Evolutionary conservation across 2,113 vertebrate species (phyloP).

Genomic region (Trematomus loennbergii): DNA sequence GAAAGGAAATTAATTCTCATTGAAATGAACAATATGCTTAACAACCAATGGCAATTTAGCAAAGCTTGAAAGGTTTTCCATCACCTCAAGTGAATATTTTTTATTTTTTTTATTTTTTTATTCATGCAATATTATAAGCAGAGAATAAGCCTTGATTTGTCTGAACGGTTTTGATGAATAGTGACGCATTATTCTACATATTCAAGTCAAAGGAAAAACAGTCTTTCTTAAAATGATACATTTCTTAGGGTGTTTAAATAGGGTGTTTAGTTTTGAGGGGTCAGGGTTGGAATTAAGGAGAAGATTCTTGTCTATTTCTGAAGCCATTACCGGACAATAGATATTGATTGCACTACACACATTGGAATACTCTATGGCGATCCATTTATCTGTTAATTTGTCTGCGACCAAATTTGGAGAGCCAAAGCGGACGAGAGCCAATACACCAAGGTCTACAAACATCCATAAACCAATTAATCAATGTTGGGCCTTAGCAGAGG

Average conservation of each 20-base stretch:
- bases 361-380: slow-evolving; percentile 73
- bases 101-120: slow-evolving; percentile 8
- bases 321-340: slow-evolving; percentile 75
- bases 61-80: slow-evolving; percentile 74
- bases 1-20: slow-evolving; percentile 83
- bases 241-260: not conserved
- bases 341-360: slow-evolving; percentile 78
- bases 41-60: slow-evolving; percentile 69
- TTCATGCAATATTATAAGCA: slow-evolving; percentile 32
- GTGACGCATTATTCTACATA: slow-evolving; percentile 12
- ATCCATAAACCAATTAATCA: slow-evolving; percentile 82
- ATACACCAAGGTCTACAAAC: slow-evolving; percentile 80
- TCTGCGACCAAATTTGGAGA: slow-evolving; percentile 70
- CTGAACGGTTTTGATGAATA: not conserved
- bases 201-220: not conserved
- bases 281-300: slow-evolving; percentile 27
- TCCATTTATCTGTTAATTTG: slow-evolving; percentile 83
- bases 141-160: slow-evolving; percentile 33
- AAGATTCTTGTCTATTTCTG: slow-evolving; percentile 63
- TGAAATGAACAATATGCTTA: slow-evolving; percentile 81
- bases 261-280: not conserved
- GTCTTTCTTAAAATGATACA: not conserved
- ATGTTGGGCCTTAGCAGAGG: slow-evolving; percentile 47
- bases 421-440: slow-evolving; percentile 73
- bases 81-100: slow-evolving; percentile 48